These are phyloP conservation scores for Drosophila paulistorum DNA, from an alignment of 1,140 invertebrate genomes.

Conservation along the genomic window DNA sequence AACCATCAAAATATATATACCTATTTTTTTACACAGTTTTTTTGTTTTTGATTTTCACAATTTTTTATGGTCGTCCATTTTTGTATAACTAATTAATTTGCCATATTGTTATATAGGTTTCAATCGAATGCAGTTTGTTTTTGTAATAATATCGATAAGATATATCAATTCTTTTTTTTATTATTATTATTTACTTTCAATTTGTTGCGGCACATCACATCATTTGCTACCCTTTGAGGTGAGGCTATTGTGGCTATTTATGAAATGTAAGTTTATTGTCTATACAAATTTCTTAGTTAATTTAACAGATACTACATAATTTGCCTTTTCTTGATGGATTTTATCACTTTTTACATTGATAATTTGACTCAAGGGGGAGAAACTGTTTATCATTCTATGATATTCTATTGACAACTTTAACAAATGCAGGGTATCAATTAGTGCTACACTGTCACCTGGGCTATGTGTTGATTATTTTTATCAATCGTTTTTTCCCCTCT, in stretches of 20 bases:
- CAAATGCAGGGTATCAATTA: not conserved
- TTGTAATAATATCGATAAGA: slow-evolving; percentile 46
- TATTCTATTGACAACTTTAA: too few species aligned
- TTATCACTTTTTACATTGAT: too few species aligned
- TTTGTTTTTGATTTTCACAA: slow-evolving; percentile 52
- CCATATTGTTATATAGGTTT: slow-evolving; percentile 59
- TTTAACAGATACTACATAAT: too few species aligned
- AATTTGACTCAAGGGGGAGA: too few species aligned
- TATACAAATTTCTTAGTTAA: too few species aligned
- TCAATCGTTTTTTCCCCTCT: not conserved
- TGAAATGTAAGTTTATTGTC: too few species aligned
- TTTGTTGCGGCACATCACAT: slow-evolving; percentile 68
- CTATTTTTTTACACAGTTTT: not conserved
- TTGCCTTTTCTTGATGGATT: too few species aligned
- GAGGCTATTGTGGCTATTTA: too few species aligned
- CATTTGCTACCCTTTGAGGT: slow-evolving; percentile 9
- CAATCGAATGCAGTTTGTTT: slow-evolving; percentile 54
- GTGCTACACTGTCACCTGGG: not conserved
- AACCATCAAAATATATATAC: slow-evolving; percentile 24
- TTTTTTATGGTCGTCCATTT: slow-evolving; percentile 64
- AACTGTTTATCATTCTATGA: too few species aligned
- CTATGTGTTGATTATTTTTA: not conserved
- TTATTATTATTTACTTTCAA: slow-evolving; percentile 71
- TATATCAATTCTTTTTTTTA: slow-evolving; percentile 38
- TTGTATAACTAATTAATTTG: slow-evolving; percentile 80